A percentile compares a stretch with the other conserved stretches of the same genome.
Conservation (phyloP, 2,797 vertebrate genomes). For the Danio aesculapii region DNA sequence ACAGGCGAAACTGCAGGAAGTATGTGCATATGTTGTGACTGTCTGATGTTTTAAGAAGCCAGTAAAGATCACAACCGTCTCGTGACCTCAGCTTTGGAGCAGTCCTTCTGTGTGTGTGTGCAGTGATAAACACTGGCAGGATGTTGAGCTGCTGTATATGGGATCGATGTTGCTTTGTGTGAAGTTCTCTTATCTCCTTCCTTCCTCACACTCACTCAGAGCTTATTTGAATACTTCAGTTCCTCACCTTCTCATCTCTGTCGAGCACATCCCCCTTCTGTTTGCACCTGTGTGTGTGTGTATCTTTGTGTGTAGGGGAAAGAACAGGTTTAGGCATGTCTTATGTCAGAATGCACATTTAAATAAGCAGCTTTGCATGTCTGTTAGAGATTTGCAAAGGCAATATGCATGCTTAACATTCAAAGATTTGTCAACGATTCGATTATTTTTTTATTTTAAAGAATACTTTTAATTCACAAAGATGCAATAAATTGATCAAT, state of each 20-base stretch:
- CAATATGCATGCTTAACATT: background rate
- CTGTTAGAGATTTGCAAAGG: conserved; percentile 20
- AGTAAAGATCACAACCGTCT: conserved; percentile 42
- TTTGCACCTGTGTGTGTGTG: conserved; percentile 20
- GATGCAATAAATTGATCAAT: too few species aligned
- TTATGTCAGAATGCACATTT: conserved; percentile 9
- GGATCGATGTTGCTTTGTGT: background rate
- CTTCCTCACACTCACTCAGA: conserved; percentile 5
- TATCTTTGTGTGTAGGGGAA: conserved; percentile 1
- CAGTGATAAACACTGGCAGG: background rate
- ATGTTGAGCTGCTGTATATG: conserved; percentile 1
- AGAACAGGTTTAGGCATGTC: conserved; percentile 51
- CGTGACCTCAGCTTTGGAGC: conserved; percentile 30
- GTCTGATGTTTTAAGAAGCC: conserved; percentile 39
- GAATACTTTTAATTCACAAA: background rate
- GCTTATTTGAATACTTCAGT: conserved; percentile 28
- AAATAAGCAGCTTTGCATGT: conserved; percentile 33
- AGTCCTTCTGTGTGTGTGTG: background rate
- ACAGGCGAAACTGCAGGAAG: conserved; percentile 39
- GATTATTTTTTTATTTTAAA: background rate
- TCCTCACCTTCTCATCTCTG: conserved; percentile 22
- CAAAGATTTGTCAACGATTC: background rate
- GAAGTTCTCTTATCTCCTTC: background rate
- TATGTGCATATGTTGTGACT: conserved; percentile 14
- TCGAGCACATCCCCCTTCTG: background rate